A percentile compares a stretch with the other conserved stretches of the same genome.
Evolutionary conservation across 1,140 invertebrate species (phyloP).

Genomic region (Aphelenchoides besseyi): DNA sequence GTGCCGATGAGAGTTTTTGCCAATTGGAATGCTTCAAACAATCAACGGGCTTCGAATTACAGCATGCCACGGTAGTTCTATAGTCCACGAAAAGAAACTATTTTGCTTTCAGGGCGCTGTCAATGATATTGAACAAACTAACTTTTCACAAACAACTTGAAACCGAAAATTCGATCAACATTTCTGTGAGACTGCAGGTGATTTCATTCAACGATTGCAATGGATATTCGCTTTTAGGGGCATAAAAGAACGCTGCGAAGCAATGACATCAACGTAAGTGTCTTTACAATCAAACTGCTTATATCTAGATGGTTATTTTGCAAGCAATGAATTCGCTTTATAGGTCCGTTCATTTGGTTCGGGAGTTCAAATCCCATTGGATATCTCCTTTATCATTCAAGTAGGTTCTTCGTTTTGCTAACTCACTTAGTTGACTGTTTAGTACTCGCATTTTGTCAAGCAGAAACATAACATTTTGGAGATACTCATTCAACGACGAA

Average conservation of each 20-base stretch:
- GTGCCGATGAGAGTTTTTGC: conserved; percentile 50
- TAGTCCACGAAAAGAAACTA: conserved; percentile 27
- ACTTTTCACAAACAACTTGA: conserved; percentile 26
- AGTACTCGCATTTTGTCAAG: conserved; percentile 96
- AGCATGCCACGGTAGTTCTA: conserved; percentile 14
- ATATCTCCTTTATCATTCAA: conserved; percentile 46
- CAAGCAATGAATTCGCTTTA: not conserved
- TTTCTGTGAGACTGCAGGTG: conserved; percentile 45
- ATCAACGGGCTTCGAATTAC: conserved; percentile 17
- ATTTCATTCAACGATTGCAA: conserved; percentile 26
- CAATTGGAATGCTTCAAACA: conserved; percentile 43
- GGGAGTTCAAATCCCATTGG: conserved; percentile 26
- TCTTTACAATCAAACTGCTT: too few relatives aligned
- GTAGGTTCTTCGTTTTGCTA: conserved; percentile 40
- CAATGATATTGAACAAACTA: conserved; percentile 37
- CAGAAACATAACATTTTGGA: conserved; percentile 86
- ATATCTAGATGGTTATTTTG: not conserved
- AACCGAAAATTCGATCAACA: conserved; percentile 33
- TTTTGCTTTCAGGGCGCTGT: conserved; percentile 36
- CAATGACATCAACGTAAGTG: conserved; percentile 43
- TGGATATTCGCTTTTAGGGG: conserved; percentile 35
- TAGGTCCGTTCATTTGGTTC: conserved; percentile 23
- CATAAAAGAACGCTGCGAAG: conserved; percentile 42
- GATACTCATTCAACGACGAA: conserved; percentile 85
- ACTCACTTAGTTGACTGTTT: conserved; percentile 59